Base-by-base conservation (phyloP, 2,113 vertebrate species). In the Speoplatyrhinus poulsoni region DNA sequence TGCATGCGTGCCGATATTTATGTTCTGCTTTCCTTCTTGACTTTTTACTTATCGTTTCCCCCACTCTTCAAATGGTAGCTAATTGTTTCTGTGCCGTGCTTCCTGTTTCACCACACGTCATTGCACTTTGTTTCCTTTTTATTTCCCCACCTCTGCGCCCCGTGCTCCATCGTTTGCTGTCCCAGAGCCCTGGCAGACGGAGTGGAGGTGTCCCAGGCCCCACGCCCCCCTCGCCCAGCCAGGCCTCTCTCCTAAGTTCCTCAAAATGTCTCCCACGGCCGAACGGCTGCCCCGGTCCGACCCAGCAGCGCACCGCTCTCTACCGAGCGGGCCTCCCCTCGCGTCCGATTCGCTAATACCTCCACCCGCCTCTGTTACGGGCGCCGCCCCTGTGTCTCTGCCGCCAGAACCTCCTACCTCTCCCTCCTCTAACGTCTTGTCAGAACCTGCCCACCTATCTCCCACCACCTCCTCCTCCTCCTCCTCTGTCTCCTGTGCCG, bases 181-280 rank as follows among this genome's bases (percentile, higher is more conserved):
- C 46, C 19, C 80, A 93, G 92, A 90, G 64, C 80, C 87, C 46
- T 93, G 92, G 92, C 91, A 92, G 75, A 91, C 70, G 60, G 92
- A 93, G 65, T 93, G 92, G 92, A 89, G 82, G 65, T 71, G 90
- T 60, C 89, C 88, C 32, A 91, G 87, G 76, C 73, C 60, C 60
- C 86, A 87, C 53, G 70, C 71, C 46, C 79, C 89, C 70, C 72
- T 88, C 9, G 60, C 81, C 13, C 83, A 81, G 69, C 77, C 83
- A 13, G 58, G 46, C 26, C 77, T 86, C 62, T 89, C 90, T 50
- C 85, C 90, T 47, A 77, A 60, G 32, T 85, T 67, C 67, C 72
- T 89, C 36, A 71, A 62, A 61, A 46, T 74, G 46, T 74, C 74
- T 65, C 57, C 49, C n/a, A 67, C 26, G 46, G 74, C 82, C 60